Conservation (phyloP, 2,113 vertebrate species). For the Rhinogobius similis region DNA sequence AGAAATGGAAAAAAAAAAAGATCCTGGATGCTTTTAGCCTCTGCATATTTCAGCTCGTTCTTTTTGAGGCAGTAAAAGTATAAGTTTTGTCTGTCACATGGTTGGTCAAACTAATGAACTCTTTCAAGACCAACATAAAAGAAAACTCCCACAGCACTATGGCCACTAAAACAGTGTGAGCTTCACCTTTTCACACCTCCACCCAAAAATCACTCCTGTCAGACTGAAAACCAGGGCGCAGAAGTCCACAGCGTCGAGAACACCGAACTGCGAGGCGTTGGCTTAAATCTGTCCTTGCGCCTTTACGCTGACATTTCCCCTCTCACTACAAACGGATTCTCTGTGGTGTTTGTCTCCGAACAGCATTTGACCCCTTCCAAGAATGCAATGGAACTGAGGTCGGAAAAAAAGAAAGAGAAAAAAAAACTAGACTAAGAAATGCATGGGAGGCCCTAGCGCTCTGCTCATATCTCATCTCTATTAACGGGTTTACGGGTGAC, state of each 20-base stretch:
- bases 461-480: constrained; percentile 85
- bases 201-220: constrained; percentile 20
- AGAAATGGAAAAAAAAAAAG: not conserved
- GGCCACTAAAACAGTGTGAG: constrained; percentile 66
- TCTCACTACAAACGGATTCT: constrained; percentile 46
- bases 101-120: constrained; percentile 38
- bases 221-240: not conserved
- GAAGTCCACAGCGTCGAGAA: not conserved
- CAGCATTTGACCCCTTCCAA: constrained; percentile 77
- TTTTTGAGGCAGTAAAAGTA: constrained; percentile 2
- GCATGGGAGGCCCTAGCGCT: constrained; percentile 80
- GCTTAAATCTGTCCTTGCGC: constrained; percentile 34
- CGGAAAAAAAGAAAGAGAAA: constrained; percentile 22
- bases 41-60: not conserved
- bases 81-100: constrained; percentile 29
- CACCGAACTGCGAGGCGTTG: constrained; percentile 11
- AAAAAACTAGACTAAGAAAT: constrained; percentile 41
- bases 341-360: constrained; percentile 58
- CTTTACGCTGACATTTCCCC: constrained; percentile 23
- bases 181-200: constrained; percentile 53
- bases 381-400: constrained; percentile 70
- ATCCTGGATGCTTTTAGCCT: not conserved
- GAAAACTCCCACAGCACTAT: constrained; percentile 25
- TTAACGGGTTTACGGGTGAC: constrained; percentile 85
- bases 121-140: constrained; percentile 34